These are phyloP conservation scores for Molorchus minor DNA, from an alignment of 2,888 invertebrate species.

Conservation along the genomic window DNA sequence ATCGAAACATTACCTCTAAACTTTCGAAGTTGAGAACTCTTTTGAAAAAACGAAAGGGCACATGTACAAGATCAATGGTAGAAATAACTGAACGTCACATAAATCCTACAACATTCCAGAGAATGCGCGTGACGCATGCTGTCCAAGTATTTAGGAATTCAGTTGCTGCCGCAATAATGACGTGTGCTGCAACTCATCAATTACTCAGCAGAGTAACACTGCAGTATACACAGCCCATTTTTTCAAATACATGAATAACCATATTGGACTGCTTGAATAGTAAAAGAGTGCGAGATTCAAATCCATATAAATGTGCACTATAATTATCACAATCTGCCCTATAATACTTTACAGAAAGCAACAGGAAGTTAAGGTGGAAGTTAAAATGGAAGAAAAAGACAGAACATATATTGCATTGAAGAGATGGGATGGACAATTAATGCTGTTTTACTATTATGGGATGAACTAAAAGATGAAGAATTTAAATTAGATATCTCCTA, in stretches of 20 bases:
- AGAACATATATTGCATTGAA: neutral
- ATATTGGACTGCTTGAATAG: no score
- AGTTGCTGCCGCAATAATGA: conserved; percentile 9
- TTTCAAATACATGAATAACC: no score
- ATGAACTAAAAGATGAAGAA: neutral
- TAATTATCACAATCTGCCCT: neutral
- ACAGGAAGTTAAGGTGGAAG: neutral
- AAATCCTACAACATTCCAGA: conserved; percentile 11
- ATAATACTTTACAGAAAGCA: neutral
- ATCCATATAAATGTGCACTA: conserved; percentile 10
- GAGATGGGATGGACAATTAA: neutral
- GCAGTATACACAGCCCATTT: no score
- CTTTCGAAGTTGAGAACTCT: no score
- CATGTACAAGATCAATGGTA: conserved; percentile 1
- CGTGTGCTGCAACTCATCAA: neutral
- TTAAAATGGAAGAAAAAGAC: neutral
- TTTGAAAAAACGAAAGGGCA: no score
- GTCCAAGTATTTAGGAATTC: conserved; percentile 8
- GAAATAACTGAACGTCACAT: conserved; percentile 11
- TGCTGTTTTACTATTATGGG: neutral
- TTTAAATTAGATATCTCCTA: conserved; percentile 7
- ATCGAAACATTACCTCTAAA: no score
- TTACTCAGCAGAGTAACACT: conserved; percentile 4
- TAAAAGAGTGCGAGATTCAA: neutral
- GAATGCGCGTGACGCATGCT: conserved; percentile 12